Base-by-base conservation (phyloP, 2,113 vertebrate species). In the Amphilophus citrinellus region DNA sequence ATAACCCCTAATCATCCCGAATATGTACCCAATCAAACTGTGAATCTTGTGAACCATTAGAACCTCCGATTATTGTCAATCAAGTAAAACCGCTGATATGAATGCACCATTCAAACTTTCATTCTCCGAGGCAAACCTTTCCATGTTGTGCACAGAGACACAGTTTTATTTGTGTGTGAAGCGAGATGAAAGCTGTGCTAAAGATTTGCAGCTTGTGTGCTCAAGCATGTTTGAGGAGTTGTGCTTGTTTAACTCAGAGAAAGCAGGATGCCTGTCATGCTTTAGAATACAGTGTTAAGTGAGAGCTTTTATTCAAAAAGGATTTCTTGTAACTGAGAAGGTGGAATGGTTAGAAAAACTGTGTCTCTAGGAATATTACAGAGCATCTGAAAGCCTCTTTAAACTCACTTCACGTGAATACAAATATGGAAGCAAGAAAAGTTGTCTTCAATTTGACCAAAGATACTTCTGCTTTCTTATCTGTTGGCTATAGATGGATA, bases 401-500 rank as follows among this genome's bases (percentile, higher is more conserved):
- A 42, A 83, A 77, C 56, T 71, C 50, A 22, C 32, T 60, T 75
- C 76, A 76, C 11, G 39, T 0, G 0, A 58, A 82, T 17, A 56
- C 32, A 50, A 73, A 73, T 56, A 35, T 17, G 56, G 68, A 32
- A 53, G 47, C 27, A 73, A 8, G 50, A 73, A 73, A 56, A 14
- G 27, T 32, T 24, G 20, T 73, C 0, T 73, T 27, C 53, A 53
- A 56, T 62, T 14, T 68, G n/a, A 76, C 53, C 22, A 61, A 62
- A 79, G 35, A 42, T 68, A 42, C n/a, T 32, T 71, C 62, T 44
- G 10, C 22, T 47, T 53, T 30, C 68, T 32, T 35, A 22, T 66
- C 37, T 60, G 78, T 30, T 58, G 24, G 18, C 44, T 58, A 76
- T 66, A 8, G 18, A 84, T 79, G 53, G 22, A 24, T 79, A 88